phyloP scores from a whole-genome alignment of 2,888 invertebrate genomes.

The Metalampra italica region DNA sequence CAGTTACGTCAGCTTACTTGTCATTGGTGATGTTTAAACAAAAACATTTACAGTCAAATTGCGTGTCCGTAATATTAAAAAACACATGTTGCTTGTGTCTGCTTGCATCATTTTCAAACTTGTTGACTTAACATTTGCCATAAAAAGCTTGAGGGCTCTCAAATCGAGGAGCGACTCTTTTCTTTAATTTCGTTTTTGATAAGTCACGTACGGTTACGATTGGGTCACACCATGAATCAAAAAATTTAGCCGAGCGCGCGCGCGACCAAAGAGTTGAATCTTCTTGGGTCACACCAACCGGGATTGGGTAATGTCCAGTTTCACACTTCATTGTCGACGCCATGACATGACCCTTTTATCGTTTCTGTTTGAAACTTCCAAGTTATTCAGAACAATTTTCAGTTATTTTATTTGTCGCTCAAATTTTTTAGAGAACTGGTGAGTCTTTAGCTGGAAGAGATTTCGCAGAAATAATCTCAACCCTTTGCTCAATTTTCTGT shows the following conservation, averaged over 20 bases:
- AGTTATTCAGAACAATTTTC: too few species aligned
- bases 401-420: too few species aligned
- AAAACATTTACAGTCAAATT: slow-evolving; percentile 30
- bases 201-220: slow-evolving; percentile 28
- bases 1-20: not conserved
- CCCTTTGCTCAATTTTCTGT: too few species aligned
- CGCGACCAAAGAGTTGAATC: too few species aligned
- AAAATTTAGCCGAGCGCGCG: too few species aligned
- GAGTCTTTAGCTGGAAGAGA: too few species aligned
- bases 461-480: too few species aligned
- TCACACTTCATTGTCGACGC: slow-evolving; percentile 6
- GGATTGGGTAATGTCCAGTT: slow-evolving; percentile 32
- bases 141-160: slow-evolving; percentile 48
- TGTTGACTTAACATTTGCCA: slow-evolving; percentile 65
- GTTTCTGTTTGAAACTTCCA: too few species aligned
- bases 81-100: slow-evolving; percentile 31
- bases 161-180: slow-evolving; percentile 33
- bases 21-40: slow-evolving; percentile 25
- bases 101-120: slow-evolving; percentile 56
- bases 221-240: slow-evolving; percentile 48
- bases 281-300: too few species aligned
- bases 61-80: slow-evolving; percentile 30
- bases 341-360: too few species aligned
- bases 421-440: too few species aligned
- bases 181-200: slow-evolving; percentile 52